Conservation (phyloP, 2,113 vertebrate species). For the Amblyornis subalaris region DNA sequence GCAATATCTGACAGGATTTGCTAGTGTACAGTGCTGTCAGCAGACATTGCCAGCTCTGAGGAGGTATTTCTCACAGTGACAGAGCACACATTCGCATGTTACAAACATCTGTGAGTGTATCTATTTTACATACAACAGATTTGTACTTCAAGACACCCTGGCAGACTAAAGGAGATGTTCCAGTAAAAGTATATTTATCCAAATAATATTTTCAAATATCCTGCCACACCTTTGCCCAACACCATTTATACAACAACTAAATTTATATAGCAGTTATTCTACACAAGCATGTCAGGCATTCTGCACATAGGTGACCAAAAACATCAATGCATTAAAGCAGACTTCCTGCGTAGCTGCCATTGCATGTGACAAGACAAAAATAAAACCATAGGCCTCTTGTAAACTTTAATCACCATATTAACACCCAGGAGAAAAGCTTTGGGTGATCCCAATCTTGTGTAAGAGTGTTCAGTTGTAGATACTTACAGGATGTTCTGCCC, state of each 20-base stretch:
- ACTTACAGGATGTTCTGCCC: constrained; percentile 57
- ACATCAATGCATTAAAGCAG: background rate
- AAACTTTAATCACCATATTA: constrained; percentile 61
- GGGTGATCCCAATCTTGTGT: constrained; percentile 51
- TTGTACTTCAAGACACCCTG: background rate
- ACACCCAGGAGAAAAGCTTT: constrained; percentile 51
- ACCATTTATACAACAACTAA: background rate
- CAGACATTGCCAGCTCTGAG: background rate
- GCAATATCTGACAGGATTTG: background rate
- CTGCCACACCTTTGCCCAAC: background rate
- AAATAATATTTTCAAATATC: background rate
- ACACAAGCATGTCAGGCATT: background rate
- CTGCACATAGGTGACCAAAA: background rate
- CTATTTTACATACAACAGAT: background rate
- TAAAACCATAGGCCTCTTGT: constrained; percentile 46
- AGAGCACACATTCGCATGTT: background rate
- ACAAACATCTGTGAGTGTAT: background rate
- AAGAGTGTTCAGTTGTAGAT: constrained; percentile 46
- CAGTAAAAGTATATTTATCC: background rate
- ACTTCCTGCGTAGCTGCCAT: background rate
- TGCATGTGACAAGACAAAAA: constrained; percentile 54
- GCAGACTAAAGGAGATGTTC: background rate
- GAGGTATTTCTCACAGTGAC: background rate
- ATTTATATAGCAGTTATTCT: background rate
- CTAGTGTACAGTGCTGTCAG: background rate